Evolutionary conservation across 2,888 invertebrate genomes (phyloP), one percentile per base, ranked within the genome.

Genomic region (Limnephilus rhombicus): DNA sequence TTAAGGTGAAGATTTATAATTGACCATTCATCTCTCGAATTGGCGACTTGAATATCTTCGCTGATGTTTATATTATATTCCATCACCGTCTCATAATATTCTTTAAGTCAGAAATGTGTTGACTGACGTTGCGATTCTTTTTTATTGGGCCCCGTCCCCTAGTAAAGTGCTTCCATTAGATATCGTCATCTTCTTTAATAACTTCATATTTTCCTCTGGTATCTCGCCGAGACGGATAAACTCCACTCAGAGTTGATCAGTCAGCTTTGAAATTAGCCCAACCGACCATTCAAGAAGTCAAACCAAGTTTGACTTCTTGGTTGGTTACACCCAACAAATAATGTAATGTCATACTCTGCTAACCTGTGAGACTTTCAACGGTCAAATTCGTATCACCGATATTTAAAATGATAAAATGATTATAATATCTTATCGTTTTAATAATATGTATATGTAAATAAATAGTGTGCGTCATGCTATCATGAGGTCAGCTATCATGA

Each of bases 111-210:
- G 82, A 82, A 34, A 37, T 83, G 31, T 83, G 82, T 82, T 34
- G 82, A 82, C 29, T 82, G 82, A 83, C 34, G 82, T 5, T 83
- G 15, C 9, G 82, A 34, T 82, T 4, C 4, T 31, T 83, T 82
- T 83, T 82, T 82, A 68, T 82, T 83, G 7, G 82, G 15, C 34
- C 34, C 82, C 82, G 82, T 31, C 82, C 18, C 31, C 82, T 11
- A 13, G 4, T 37, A 13, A 15, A 34, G 34, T 83, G 82, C 31
- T 83, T 83, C 34, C 34, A 83, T 83, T 83, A 15, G 13, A 83
- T 34, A 83, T 83, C 82, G 82, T 83, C 82, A 83, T 83, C 82
- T 34, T 83, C 82, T 34, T 18, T 83, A 83, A 83, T 83, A 83
- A 83, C 82, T 83, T 34, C 7, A 83, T 34, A 4, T 68, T 68